Base-by-base conservation (phyloP, 2,888 invertebrate genomes). In the Embidobia sp. region DNA sequence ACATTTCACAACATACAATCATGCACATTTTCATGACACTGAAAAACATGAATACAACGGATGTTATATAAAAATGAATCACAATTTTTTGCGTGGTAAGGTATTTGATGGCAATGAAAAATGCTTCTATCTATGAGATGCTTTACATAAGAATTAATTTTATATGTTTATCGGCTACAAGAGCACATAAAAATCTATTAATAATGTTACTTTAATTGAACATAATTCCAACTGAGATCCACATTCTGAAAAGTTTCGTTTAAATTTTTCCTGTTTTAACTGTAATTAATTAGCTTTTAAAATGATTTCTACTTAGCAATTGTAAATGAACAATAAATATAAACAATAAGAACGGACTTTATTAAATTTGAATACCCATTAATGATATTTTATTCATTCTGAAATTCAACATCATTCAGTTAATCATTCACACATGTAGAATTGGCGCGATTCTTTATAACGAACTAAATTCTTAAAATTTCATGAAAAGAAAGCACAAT, bases 61-160 rank as follows among this genome's bases (percentile, higher is more conserved):
- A 22, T 11, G 35, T 33, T 33, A 49, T 33, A 13, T 49, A 19
- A 16, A 53, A 53, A 26, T 35, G 35, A 15, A 35, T n/a, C n/a
- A 33, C 22, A 35, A 11, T 11, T 53, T 53, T 53, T 22, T 6
- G 15, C 8, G 8, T 27, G 46, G 1, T 19, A 16, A 18, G 10
- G 11, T 44, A 44, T 44, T 19, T 22, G 19, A 10, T n/a, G 16
- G 6, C 11, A 33, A 11, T 49, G 10, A 18, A 33, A 49, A 19
- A 49, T 31, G 35, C 15, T 13, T 15, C 18, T 15, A 33, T 33
- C 18, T 18, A 5, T 33, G 11, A 19, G 33, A 44, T 44, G 11
- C 22, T 44, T 22, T 44, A 44, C 27, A 15, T 27, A 46, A 7
- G 27, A 15, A 27, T 27, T 27, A 1, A 5, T 15, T 1, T 27